Base-by-base conservation (phyloP, 1,140 invertebrate genomes). In the Aleiodes sp. region DNA sequence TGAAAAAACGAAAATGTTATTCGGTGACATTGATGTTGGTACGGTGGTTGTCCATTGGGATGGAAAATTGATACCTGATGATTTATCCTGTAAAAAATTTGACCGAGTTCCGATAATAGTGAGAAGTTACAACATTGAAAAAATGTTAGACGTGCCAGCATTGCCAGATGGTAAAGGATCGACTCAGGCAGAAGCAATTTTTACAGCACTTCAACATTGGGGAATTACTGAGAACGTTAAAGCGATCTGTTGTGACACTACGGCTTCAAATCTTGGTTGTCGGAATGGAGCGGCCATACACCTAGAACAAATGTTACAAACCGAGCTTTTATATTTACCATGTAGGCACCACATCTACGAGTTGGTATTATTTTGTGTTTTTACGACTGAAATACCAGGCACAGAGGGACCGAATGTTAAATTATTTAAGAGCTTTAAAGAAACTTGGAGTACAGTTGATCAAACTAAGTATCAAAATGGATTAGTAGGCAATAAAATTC, bases 181-280 rank as follows among this genome's bases (percentile, higher is more conserved):
- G 43, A 63, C 70, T 28, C 70, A 72, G 70, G 74, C 72, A 28
- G 46, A 72, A 35, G 68, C 67, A 26, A 65, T 72, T 24, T 65
- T 65, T 41, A 61, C 69, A 43, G 59, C 26, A 31, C 39, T 75
- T 21, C 39, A 62, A 41, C 70, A 75, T 33, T 80, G 72, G 74
- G 70, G 74, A 64, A 72, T 79, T 52, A 60, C 41, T 31, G 68
- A 77, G 60, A 67, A 43, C 43, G 59, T 80, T 46, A 74, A 77
- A 74, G 76, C 75, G 61, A 68, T 83, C 33, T 80, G 78, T 66
- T 82, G 77, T 67, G 77, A 82, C 62, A 84, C 80, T 2, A 82
- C 77, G 37, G 71, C 73, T 57, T 73, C 76, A 24, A 83, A 84
- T 70, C 75, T 78, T 6, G 80, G 78, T 9, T 28, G 41, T 66